Evolutionary conservation across 2,797 vertebrate species (phyloP).

Genomic region (Orestias chungarensis): DNA sequence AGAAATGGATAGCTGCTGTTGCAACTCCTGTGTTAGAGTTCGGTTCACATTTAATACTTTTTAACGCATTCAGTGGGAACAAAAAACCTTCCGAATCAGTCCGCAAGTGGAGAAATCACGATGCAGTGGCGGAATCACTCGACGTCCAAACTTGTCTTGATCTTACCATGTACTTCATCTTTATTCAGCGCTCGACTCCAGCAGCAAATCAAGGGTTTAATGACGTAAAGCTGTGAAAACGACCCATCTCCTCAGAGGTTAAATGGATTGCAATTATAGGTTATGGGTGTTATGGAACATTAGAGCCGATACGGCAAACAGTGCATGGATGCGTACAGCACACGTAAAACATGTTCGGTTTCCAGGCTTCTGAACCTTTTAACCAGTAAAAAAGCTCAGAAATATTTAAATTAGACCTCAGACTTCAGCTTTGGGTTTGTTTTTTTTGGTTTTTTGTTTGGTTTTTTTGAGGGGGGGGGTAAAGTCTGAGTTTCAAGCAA

Average conservation of each 20-base stretch:
- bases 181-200: constrained; percentile 3
- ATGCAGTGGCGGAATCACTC: background rate
- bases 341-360: background rate
- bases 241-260: constrained; percentile 22
- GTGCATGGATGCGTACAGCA: background rate
- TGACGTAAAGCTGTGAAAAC: constrained; percentile 8
- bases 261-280: background rate
- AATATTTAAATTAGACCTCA: background rate
- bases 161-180: background rate
- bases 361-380: background rate
- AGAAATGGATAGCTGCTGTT: constrained; percentile 27
- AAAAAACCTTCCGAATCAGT: background rate
- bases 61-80: constrained; percentile 14
- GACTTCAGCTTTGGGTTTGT: background rate
- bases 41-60: constrained; percentile 24
- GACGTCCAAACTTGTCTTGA: constrained; percentile 3
- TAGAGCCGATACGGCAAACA: background rate
- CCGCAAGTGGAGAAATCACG: constrained; percentile 14
- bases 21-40: background rate
- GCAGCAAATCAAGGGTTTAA: constrained; percentile 2
- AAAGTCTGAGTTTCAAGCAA: background rate
- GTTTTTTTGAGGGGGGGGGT: background rate
- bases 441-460: background rate
- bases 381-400: no score
- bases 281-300: background rate